Evolutionary conservation across 1,140 invertebrate species (phyloP).

Genomic region (Charaxes varanes): DNA sequence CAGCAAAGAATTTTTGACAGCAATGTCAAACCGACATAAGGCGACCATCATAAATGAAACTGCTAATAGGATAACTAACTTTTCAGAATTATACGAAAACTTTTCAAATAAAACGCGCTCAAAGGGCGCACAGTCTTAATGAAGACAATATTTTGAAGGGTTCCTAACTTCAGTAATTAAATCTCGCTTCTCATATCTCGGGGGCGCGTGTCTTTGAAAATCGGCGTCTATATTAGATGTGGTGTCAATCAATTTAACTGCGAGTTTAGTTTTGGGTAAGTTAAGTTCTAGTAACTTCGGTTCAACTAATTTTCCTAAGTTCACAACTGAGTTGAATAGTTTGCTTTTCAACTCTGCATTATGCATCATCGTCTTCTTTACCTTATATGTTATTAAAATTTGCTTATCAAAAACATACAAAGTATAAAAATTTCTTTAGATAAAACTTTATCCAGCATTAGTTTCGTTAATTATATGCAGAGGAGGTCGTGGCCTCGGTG

Average conservation of each 20-base stretch:
- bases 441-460: no score
- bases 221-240: slow-evolving; percentile 34
- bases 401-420: no score
- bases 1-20: background rate
- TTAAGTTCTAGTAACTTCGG: slow-evolving; percentile 1
- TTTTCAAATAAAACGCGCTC: slow-evolving; percentile 62
- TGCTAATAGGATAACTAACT: slow-evolving; percentile 48
- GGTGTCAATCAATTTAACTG: slow-evolving; percentile 40
- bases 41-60: slow-evolving; percentile 44
- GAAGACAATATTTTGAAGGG: slow-evolving; percentile 64
- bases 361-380: background rate
- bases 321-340: slow-evolving; percentile 2
- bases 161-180: slow-evolving; percentile 54
- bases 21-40: slow-evolving; percentile 21
- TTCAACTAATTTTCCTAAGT: background rate
- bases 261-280: slow-evolving; percentile 14
- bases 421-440: no score
- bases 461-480: no score
- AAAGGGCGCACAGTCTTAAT: slow-evolving; percentile 50
- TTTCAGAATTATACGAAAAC: slow-evolving; percentile 51
- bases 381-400: no score
- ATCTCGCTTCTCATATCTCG: slow-evolving; percentile 46
- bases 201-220: slow-evolving; percentile 34
- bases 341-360: slow-evolving; percentile 1
- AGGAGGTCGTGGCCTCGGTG: no score